A percentile compares a stretch with the other conserved stretches of the same genome.
These are phyloP conservation scores for Amiota mariae DNA, from an alignment of 2,888 invertebrate species.

Conservation along the genomic window DNA sequence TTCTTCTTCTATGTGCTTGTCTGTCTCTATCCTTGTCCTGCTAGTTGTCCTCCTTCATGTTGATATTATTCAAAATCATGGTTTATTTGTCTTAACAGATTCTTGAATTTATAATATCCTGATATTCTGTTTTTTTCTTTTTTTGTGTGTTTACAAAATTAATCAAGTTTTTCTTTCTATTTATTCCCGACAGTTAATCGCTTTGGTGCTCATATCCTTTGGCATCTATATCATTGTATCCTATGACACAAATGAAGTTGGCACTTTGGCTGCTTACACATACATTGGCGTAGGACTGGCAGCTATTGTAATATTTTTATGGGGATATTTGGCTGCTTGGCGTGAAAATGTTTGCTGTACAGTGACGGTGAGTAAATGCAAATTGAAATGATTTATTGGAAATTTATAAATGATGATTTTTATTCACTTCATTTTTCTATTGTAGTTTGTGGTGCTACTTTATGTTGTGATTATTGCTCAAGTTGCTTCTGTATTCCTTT, in stretches of 20 bases:
- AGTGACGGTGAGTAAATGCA: slow-evolving; percentile 79
- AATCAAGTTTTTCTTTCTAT: slow-evolving; percentile 11
- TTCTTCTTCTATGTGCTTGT: not conserved
- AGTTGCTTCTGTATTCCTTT: slow-evolving; percentile 43
- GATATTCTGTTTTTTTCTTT: slow-evolving; percentile 10
- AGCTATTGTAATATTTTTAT: slow-evolving; percentile 80
- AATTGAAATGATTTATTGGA: not conserved
- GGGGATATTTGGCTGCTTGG: slow-evolving; percentile 91
- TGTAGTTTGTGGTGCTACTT: slow-evolving; percentile 61
- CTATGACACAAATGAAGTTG: slow-evolving; percentile 56
- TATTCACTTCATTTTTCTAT: slow-evolving; percentile 53
- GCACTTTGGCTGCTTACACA: slow-evolving; percentile 43
- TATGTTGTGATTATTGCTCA: slow-evolving; percentile 58
- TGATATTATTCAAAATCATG: slow-evolving; percentile 1
- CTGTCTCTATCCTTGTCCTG: not conserved
- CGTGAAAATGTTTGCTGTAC: slow-evolving; percentile 91
- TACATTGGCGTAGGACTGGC: slow-evolving; percentile 58
- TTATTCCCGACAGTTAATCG: slow-evolving; percentile 54
- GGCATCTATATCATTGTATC: slow-evolving; percentile 57
- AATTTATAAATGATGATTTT: not conserved
- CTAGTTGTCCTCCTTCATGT: slow-evolving; percentile 1
- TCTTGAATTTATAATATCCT: slow-evolving; percentile 16
- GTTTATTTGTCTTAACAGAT: not conserved
- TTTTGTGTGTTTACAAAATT: not conserved
- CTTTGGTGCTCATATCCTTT: slow-evolving; percentile 64